Evolutionary conservation across 1,140 invertebrate genomes (phyloP).

Genomic region (Eupristina koningsbergeri): DNA sequence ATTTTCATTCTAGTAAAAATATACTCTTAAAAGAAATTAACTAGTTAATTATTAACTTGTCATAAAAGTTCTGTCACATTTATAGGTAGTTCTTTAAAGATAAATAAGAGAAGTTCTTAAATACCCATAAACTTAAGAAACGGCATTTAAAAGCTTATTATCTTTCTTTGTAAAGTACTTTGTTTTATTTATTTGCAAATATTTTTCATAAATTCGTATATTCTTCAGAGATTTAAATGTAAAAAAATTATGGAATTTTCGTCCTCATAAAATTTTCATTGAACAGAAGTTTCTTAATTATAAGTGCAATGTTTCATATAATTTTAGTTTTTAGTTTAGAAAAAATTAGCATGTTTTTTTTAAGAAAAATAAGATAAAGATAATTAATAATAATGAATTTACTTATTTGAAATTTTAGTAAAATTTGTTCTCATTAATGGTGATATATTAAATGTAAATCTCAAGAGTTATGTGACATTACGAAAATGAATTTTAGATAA

Average conservation of each 20-base stretch:
- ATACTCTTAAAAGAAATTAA: neutral
- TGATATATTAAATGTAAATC: too few species aligned
- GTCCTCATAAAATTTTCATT: neutral
- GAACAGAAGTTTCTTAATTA: neutral
- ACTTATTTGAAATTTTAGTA: too few species aligned
- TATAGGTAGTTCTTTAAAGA: constrained; percentile 1
- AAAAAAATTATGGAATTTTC: neutral
- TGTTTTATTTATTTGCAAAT: constrained; percentile 23
- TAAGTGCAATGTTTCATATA: neutral
- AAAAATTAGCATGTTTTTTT: too few species aligned
- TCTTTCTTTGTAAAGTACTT: constrained; percentile 15
- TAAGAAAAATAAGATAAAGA: too few species aligned
- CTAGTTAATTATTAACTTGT: neutral
- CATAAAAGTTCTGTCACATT: constrained; percentile 24
- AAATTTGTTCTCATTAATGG: too few species aligned
- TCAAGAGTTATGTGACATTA: too few species aligned
- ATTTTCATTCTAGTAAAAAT: neutral
- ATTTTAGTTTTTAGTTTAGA: neutral
- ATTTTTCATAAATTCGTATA: neutral
- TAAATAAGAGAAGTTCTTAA: constrained; percentile 29
- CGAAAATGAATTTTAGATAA: too few species aligned
- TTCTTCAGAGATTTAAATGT: neutral
- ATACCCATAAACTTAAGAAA: constrained; percentile 1
- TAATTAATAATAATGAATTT: too few species aligned
- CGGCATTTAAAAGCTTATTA: constrained; percentile 35